Conservation (phyloP, 2,888 invertebrate genomes). For the Unio delphinus region DNA sequence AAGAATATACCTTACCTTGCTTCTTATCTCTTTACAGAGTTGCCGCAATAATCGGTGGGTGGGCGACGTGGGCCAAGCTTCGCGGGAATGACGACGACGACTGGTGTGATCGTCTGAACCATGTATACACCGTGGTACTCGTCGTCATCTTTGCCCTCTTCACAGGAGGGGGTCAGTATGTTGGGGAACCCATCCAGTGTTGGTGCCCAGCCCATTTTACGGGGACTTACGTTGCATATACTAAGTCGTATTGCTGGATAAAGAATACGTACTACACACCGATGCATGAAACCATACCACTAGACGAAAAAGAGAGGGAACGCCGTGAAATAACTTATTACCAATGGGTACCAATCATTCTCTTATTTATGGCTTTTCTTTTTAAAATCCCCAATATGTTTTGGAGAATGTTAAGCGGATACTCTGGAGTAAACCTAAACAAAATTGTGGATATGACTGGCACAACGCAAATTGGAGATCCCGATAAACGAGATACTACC, state of each 20-base stretch:
- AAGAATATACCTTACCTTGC: neutral
- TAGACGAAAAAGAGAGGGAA: conserved; percentile 47
- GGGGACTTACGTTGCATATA: conserved; percentile 70
- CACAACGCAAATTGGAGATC: conserved; percentile 52
- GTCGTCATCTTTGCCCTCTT: conserved; percentile 60
- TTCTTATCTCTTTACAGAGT: conserved; percentile 40
- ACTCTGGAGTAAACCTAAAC: conserved; percentile 61
- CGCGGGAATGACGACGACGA: conserved; percentile 59
- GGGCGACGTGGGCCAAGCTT: conserved; percentile 58
- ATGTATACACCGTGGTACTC: conserved; percentile 60
- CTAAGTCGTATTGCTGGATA: conserved; percentile 66
- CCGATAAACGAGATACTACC: conserved; percentile 53
- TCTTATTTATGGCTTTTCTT: conserved; percentile 73
- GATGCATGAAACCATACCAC: conserved; percentile 56
- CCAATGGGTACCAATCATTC: conserved; percentile 72
- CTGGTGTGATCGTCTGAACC: conserved; percentile 60
- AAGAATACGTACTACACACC: conserved; percentile 67
- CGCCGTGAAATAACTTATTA: conserved; percentile 62
- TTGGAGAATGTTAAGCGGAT: conserved; percentile 71
- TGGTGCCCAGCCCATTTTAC: conserved; percentile 65
- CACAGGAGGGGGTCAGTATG: conserved; percentile 59
- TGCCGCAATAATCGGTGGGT: conserved; percentile 55
- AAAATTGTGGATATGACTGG: conserved; percentile 58
- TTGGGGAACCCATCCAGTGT: conserved; percentile 62
- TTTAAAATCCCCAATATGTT: conserved; percentile 73